These are phyloP conservation scores for Stercorarius parasiticus DNA, from an alignment of 2,113 vertebrate genomes.

Conservation along the genomic window DNA sequence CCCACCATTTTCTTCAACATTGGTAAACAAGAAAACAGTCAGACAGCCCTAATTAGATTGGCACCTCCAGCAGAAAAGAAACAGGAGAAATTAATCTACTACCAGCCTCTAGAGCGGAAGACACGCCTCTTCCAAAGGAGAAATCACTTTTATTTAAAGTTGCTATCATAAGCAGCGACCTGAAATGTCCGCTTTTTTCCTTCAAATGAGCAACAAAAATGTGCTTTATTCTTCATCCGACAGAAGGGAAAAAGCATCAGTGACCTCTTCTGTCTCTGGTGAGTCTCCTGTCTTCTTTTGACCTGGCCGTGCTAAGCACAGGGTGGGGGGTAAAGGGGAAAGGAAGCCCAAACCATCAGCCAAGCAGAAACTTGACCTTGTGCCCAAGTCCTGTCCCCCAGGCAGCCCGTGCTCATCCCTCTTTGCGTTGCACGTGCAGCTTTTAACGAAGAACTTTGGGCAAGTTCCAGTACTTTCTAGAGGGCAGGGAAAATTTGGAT, in stretches of 20 bases:
- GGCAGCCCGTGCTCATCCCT: neutral
- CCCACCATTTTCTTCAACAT: neutral
- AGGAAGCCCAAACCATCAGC: neutral
- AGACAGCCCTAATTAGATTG: neutral
- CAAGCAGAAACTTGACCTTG: neutral
- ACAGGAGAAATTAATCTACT: neutral
- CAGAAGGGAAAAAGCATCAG: neutral
- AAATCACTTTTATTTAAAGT: neutral
- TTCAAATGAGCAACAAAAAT: neutral
- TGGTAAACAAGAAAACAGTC: neutral
- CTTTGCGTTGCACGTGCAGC: neutral
- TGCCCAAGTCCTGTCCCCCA: accelerated
- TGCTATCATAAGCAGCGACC: neutral
- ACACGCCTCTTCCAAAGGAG: neutral
- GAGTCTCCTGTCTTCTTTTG: neutral
- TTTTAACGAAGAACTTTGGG: neutral
- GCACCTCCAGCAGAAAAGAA: neutral
- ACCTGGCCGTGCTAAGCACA: neutral
- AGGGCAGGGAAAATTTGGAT: neutral
- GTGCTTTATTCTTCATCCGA: neutral
- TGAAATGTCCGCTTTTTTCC: neutral
- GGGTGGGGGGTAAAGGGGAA: accelerated
- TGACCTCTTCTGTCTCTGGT: neutral
- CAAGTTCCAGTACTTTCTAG: neutral
- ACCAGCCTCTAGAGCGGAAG: neutral